phyloP scores from a whole-genome alignment of 2,888 invertebrate species.

The Torymus texanus region DNA sequence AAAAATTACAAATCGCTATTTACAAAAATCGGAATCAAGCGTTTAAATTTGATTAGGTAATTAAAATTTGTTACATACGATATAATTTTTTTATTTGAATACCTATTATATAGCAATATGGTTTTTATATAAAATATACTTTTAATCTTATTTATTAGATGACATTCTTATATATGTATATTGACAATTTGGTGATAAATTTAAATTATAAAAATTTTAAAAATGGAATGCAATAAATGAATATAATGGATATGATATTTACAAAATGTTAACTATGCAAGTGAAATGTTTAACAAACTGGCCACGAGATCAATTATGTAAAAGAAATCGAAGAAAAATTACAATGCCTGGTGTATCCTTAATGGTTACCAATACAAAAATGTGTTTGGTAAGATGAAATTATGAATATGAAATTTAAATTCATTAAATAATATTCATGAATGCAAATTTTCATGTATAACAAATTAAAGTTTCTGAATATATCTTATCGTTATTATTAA shows the following conservation, averaged over 20 bases:
- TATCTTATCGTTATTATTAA: conserved; percentile 5
- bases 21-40: no score
- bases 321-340: conserved; percentile 39
- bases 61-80: no score
- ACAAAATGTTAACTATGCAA: conserved; percentile 50
- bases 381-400: conserved; percentile 32
- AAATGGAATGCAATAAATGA: not conserved
- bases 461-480: not conserved
- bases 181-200: no score
- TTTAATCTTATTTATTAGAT: no score
- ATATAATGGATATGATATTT: conserved; percentile 50
- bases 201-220: no score
- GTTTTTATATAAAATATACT: no score
- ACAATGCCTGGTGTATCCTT: conserved; percentile 9
- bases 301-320: conserved; percentile 53
- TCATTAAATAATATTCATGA: not conserved
- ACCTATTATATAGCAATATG: no score
- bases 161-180: no score
- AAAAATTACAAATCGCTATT: no score
- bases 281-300: conserved; percentile 40
- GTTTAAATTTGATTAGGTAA: no score
- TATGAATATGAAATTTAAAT: not conserved
- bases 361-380: conserved; percentile 19
- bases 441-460: no score
- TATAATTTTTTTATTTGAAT: no score